Conservation (phyloP, 2,113 vertebrate species). For the Propithecus coquereli region DNA sequence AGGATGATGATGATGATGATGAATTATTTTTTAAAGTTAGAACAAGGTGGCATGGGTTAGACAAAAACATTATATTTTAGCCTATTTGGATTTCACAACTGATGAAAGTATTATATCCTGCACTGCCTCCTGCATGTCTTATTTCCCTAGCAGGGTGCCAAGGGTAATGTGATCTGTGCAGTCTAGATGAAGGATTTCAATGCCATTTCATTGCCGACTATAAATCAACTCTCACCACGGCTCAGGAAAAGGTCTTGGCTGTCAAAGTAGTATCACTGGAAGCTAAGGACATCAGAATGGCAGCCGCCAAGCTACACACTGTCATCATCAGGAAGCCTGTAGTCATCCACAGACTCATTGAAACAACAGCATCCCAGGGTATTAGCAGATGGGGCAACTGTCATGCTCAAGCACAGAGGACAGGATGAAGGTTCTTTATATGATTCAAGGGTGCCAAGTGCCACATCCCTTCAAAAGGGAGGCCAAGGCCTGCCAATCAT, state of each 20-base stretch:
- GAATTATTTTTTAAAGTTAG: neutral
- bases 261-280: neutral
- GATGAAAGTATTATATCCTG: neutral
- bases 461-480: conserved; percentile 62
- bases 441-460: conserved; percentile 52
- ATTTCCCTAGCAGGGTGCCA: neutral
- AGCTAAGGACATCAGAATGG: conserved; percentile 41
- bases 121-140: neutral
- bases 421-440: conserved; percentile 65
- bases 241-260: conserved; percentile 46
- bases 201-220: neutral
- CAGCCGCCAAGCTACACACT: conserved; percentile 10
- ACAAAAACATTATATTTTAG: neutral
- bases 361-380: conserved; percentile 47
- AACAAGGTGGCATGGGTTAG: neutral
- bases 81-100: neutral
- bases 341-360: neutral
- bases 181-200: conserved; percentile 24
- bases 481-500: conserved; percentile 61
- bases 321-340: conserved; percentile 16
- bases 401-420: neutral
- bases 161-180: neutral
- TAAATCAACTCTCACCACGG: neutral
- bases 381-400: conserved; percentile 63
- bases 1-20: neutral